These are phyloP conservation scores for Ibycter americanus DNA, from an alignment of 2,797 vertebrate genomes.

Conservation along the genomic window DNA sequence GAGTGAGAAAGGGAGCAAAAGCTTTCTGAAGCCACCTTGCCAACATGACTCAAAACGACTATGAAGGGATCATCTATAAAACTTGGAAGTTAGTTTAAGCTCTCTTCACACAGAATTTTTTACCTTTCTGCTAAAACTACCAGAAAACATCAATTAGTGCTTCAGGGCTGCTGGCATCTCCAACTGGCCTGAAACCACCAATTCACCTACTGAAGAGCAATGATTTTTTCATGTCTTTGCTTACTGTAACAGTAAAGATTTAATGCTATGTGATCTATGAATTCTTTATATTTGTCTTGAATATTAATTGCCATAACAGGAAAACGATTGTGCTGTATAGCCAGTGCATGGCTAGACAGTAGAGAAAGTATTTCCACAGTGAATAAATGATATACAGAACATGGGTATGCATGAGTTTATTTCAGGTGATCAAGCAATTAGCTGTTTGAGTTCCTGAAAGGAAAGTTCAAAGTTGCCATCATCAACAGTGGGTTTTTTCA, in stretches of 20 bases:
- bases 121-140: constrained; percentile 12
- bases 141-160: background rate
- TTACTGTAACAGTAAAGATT: constrained; percentile 7
- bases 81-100: constrained; percentile 1
- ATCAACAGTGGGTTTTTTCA: background rate
- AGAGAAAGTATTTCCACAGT: constrained; percentile 5
- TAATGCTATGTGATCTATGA: background rate
- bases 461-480: background rate
- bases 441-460: constrained; percentile 17
- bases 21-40: constrained; percentile 39
- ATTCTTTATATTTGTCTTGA: constrained; percentile 24
- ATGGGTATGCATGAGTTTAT: background rate
- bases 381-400: background rate
- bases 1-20: constrained; percentile 40
- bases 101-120: background rate
- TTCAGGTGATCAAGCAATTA: constrained; percentile 7
- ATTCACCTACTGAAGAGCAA: background rate
- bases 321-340: background rate
- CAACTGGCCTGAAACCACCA: background rate
- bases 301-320: background rate
- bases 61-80: constrained; percentile 58
- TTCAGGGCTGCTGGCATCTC: background rate
- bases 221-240: background rate
- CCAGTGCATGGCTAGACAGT: background rate
- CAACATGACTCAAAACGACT: constrained; percentile 46